Base-by-base conservation (phyloP, 2,113 vertebrate species). In the Periophthalmodon schlosseri region DNA sequence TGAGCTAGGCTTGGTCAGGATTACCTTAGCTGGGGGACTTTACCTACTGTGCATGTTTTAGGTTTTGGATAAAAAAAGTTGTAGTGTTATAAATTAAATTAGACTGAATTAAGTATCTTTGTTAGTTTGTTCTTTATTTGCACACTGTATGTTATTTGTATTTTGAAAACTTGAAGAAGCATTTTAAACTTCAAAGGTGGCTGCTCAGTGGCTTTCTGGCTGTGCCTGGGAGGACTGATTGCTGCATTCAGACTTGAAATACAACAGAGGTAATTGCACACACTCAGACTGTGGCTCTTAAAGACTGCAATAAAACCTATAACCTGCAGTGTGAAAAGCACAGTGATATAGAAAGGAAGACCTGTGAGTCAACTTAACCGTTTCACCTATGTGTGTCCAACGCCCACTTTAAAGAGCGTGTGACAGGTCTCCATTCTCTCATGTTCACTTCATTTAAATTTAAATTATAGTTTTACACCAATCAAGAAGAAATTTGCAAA, bases 231-330 rank as follows among this genome's bases (percentile, higher is more conserved):
- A 33, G 60, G 33, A 20, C 28, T 20, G 33, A 64, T 64, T 64
- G 61, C 33, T n/a, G 20, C 61, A 64, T 64, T 34, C 61, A 64
- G 58, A 61, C 58, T 61, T 33, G 58, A 61, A 61, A 33, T 33
- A 64, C 0, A 58, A 24, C 61, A 36, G 28, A 33, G 3, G 15
- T 64, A 64, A 34, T 64, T 64, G 61, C 24, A 64, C 61, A 36
- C 28, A 34, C 57, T 4, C 57, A 13, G 20, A 11, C 52, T 56
- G 20, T 0, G 50, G 50, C 50, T 52, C 50, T 52, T 54, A 54
- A 54, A 54, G n/a, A 3, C 52, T 54, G 52, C 20, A 18, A 56
- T 52, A 56, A 56, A 56, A 56, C 1, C 5, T 21, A 9, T n/a
- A 11, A 56, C 52, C 20, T 56, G 52, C 52, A 56, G 8, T 10